Evolutionary conservation across 2,113 vertebrate species (phyloP).

Genomic region (Apodemus sylvaticus): DNA sequence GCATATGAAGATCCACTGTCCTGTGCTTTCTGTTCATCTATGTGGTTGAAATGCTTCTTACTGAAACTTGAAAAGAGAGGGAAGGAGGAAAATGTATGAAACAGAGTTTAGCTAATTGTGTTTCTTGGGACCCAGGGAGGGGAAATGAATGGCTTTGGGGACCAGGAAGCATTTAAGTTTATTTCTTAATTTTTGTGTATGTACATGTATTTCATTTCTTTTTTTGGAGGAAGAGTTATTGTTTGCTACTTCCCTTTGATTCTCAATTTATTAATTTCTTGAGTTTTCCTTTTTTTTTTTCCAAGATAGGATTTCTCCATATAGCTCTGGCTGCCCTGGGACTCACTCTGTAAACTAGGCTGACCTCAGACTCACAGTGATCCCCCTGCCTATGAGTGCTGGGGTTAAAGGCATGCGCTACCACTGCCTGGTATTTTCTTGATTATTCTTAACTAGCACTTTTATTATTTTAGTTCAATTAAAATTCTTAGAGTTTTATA

Average conservation of each 20-base stretch:
- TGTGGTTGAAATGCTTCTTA: not conserved
- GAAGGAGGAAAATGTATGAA: not conserved
- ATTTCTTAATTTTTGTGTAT: not conserved
- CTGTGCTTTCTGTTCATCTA: not conserved
- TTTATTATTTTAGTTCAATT: slow-evolving; percentile 3
- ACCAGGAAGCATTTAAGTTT: not conserved
- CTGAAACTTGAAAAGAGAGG: not conserved
- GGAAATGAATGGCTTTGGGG: not conserved
- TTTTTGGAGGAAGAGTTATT: not conserved
- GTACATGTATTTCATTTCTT: not conserved
- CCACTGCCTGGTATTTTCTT: not conserved
- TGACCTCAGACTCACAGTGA: not conserved
- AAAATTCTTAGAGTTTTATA: slow-evolving; percentile 3
- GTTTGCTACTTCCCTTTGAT: not conserved
- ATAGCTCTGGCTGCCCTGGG: not conserved
- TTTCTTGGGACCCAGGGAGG: not conserved
- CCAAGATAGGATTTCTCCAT: not conserved
- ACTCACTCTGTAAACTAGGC: not conserved
- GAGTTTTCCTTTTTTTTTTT: not conserved
- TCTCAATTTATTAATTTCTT: slow-evolving; percentile 23
- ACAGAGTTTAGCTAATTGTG: not conserved
- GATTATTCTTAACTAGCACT: not conserved
- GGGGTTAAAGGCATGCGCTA: not conserved
- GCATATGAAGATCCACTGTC: not conserved
- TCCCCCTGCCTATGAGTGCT: not conserved